Evolutionary conservation across 2,888 invertebrate genomes (phyloP).

Genomic region (Stramonita haemastoma): DNA sequence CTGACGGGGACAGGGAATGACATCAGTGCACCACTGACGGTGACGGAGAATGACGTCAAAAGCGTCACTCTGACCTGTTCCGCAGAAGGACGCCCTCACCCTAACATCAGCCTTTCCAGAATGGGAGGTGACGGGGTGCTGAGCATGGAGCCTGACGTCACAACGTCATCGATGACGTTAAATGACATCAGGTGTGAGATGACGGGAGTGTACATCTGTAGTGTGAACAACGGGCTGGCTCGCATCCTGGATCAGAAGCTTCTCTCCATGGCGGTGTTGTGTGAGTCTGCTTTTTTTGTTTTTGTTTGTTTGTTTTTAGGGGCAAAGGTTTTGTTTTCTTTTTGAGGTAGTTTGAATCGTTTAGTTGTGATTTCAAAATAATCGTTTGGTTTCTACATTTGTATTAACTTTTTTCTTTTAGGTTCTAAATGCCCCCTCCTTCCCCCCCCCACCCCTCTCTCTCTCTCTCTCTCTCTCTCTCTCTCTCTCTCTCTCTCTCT

Average conservation of each 20-base stretch:
- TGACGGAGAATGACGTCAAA: neutral
- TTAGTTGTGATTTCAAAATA: neutral
- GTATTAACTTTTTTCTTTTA: too few relatives aligned
- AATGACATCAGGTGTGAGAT: neutral
- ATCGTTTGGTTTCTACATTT: too few relatives aligned
- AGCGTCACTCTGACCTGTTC: neutral
- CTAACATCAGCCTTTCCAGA: conserved; percentile 11
- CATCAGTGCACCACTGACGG: too few relatives aligned
- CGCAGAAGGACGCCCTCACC: neutral
- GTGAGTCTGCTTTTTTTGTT: too few relatives aligned
- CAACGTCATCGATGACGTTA: neutral
- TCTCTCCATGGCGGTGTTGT: neutral
- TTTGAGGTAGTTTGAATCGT: neutral
- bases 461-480: too few relatives aligned
- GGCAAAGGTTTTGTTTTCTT: neutral
- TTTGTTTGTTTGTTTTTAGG: too few relatives aligned
- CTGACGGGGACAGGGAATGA: too few relatives aligned
- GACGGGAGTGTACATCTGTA: conserved; percentile 29
- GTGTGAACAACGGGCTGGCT: neutral
- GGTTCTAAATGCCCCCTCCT: too few relatives aligned
- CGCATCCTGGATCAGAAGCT: neutral
- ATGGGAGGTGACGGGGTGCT: neutral
- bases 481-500: too few relatives aligned
- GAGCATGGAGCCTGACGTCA: neutral
- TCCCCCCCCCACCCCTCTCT: too few relatives aligned